Conservation (phyloP, 1,140 invertebrate species). For the Lasioglossum albipes region DNA sequence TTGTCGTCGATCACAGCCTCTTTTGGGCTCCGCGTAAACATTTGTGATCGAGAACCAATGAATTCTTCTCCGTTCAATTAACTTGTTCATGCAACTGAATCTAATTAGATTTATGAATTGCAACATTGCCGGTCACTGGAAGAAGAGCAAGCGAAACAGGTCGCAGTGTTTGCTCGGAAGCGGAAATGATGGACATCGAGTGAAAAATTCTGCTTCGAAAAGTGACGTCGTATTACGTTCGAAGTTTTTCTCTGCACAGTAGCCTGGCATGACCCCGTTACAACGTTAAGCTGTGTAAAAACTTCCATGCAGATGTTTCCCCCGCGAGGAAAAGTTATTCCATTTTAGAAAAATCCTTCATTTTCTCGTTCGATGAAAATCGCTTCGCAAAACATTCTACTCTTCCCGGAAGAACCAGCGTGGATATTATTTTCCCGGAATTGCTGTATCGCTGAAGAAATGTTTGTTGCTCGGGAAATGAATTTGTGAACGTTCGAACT, state of each 20-base stretch:
- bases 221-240: constrained; percentile 47
- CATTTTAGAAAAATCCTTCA: constrained; percentile 18
- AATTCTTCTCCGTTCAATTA: no score
- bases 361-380: constrained; percentile 29
- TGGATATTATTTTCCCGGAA: neutral
- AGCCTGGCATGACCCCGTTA: constrained; percentile 16
- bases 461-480: no score
- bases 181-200: constrained; percentile 13
- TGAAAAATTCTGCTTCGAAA: constrained; percentile 34
- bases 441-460: no score
- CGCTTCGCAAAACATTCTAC: neutral
- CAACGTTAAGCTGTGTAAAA: constrained; percentile 41
- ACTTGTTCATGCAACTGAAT: no score
- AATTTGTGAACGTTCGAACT: no score
- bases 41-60: no score
- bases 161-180: neutral
- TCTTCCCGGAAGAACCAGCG: neutral
- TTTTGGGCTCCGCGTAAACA: no score
- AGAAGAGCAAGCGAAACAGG: neutral
- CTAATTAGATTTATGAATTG: no score
- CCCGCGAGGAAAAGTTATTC: neutral
- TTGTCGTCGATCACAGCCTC: no score
- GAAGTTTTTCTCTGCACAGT: constrained; percentile 30
- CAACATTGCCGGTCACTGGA: neutral
- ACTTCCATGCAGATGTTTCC: constrained; percentile 17